Conservation (phyloP, 2,888 invertebrate species). For the Macrosiphum euphorbiae region DNA sequence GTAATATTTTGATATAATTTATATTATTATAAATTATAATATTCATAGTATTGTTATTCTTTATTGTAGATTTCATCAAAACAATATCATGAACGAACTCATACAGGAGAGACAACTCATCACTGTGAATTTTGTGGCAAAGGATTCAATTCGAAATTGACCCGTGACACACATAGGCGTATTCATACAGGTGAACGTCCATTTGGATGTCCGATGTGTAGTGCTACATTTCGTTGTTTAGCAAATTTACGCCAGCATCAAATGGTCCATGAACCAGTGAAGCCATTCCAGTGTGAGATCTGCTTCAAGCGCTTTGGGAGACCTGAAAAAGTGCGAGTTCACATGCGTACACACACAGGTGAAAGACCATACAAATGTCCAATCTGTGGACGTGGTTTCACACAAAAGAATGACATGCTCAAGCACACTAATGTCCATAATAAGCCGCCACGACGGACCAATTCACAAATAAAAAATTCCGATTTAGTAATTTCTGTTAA, state of each 20-base stretch:
- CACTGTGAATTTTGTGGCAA: slow-evolving; percentile 65
- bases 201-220: slow-evolving; percentile 72
- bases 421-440: slow-evolving; percentile 64
- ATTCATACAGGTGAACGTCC: slow-evolving; percentile 71
- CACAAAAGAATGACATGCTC: slow-evolving; percentile 64
- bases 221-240: slow-evolving; percentile 63
- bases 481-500: slow-evolving; percentile 32
- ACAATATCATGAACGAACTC: slow-evolving; percentile 65
- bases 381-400: slow-evolving; percentile 63
- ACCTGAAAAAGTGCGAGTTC: slow-evolving; percentile 65
- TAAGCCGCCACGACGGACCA: slow-evolving; percentile 66
- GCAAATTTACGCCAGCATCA: slow-evolving; percentile 64
- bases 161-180: slow-evolving; percentile 69
- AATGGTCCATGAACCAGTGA: slow-evolving; percentile 62
- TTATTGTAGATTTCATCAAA: slow-evolving; percentile 66
- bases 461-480: slow-evolving; percentile 17
- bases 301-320: slow-evolving; percentile 64
- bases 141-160: slow-evolving; percentile 65
- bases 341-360: slow-evolving; percentile 65
- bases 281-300: slow-evolving; percentile 63
- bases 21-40: background rate
- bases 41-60: background rate
- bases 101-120: slow-evolving; percentile 64
- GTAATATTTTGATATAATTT: background rate
- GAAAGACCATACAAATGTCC: slow-evolving; percentile 65